Percentiles rank a stretch among this genome's conserved stretches.
These are phyloP conservation scores for Phalacrocorax pelagicus DNA, from an alignment of 2,113 vertebrate genomes.

Conservation along the genomic window DNA sequence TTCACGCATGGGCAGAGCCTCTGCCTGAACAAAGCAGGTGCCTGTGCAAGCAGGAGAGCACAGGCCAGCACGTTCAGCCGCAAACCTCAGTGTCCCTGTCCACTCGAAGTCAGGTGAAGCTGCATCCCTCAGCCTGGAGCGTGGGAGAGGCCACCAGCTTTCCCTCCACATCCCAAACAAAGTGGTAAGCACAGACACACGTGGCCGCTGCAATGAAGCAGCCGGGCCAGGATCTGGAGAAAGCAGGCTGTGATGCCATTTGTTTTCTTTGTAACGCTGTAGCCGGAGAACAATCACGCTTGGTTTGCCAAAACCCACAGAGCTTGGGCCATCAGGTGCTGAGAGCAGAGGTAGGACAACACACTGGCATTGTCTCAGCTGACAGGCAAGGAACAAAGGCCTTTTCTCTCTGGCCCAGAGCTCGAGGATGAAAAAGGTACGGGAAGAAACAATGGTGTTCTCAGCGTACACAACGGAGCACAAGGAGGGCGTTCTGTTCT, in stretches of 20 bases:
- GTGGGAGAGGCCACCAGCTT: background rate
- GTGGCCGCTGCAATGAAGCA: rapidly evolving
- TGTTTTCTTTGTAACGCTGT: background rate
- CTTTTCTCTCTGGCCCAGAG: background rate
- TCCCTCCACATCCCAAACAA: background rate
- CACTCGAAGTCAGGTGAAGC: background rate
- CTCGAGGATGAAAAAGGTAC: slow-evolving; percentile 38
- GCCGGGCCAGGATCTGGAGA: background rate
- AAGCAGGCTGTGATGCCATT: background rate
- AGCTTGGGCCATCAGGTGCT: background rate
- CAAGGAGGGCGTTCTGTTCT: slow-evolving; percentile 49
- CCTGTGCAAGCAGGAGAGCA: background rate
- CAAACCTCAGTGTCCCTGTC: rapidly evolving
- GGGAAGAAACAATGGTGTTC: slow-evolving; percentile 38
- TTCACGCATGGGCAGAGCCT: background rate
- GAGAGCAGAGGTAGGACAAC: slow-evolving; percentile 56
- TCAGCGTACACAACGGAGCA: slow-evolving; percentile 11
- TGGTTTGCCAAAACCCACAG: slow-evolving; percentile 23
- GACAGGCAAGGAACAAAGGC: slow-evolving; percentile 30
- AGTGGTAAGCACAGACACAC: background rate
- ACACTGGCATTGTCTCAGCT: slow-evolving; percentile 35
- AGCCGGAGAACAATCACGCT: background rate
- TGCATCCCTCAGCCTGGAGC: background rate
- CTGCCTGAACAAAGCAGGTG: rapidly evolving
- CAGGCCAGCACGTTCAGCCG: rapidly evolving